phyloP scores from a whole-genome alignment of 2,113 vertebrate species.

The Tichodroma muraria region DNA sequence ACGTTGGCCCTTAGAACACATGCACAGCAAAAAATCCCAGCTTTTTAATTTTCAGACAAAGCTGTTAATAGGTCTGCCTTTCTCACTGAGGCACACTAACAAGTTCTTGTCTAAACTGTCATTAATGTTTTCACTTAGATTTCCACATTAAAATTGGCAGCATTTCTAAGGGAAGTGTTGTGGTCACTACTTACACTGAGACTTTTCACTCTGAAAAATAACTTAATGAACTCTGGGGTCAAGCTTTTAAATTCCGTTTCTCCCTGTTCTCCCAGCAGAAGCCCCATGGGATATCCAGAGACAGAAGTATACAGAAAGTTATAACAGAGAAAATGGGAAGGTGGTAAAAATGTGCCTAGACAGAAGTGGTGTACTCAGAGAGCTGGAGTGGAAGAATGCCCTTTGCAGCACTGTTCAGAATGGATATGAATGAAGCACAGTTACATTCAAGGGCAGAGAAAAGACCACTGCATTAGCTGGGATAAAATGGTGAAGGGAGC shows the following conservation, averaged over 20 bases:
- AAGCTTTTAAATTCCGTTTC: not conserved
- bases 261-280: not conserved
- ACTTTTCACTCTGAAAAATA: not conserved
- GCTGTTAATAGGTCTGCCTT: not conserved
- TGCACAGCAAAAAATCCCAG: not conserved
- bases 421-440: not conserved
- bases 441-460: not conserved
- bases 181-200: not conserved
- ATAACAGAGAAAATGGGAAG: not conserved
- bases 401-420: not conserved
- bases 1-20: not conserved
- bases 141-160: not conserved
- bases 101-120: not conserved
- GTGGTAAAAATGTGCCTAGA: not conserved
- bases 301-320: not conserved
- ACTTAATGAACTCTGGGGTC: not conserved
- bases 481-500: not conserved
- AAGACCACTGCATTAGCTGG: not conserved
- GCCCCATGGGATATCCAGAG: not conserved
- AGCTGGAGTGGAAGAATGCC: not conserved
- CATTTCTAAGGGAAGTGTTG: not conserved
- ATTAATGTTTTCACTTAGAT: not conserved
- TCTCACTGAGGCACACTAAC: not conserved
- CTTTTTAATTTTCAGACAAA: not conserved
- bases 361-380: not conserved